phyloP scores from a whole-genome alignment of 2,797 vertebrate genomes.

The Astyanax mexicanus region DNA sequence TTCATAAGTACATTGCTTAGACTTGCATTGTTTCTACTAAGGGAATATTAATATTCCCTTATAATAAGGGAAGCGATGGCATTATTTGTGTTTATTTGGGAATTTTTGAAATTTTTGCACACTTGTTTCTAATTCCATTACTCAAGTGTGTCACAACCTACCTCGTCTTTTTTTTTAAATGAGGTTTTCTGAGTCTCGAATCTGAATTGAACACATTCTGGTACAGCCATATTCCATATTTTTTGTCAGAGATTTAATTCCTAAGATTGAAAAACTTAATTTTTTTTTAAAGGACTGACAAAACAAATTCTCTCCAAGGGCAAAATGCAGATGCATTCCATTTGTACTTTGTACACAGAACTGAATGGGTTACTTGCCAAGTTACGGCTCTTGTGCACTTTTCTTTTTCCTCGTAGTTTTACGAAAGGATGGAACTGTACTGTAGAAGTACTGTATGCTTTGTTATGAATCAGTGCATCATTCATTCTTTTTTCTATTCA shows the following conservation, averaged over 20 bases:
- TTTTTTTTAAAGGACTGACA: conserved; percentile 2
- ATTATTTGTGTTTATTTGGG: conserved; percentile 2
- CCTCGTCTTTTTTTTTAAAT: conserved; percentile 49
- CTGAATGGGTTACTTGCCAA: neutral
- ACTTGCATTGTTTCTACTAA: conserved; percentile 2
- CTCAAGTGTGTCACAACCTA: conserved; percentile 49
- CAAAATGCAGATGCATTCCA: conserved; percentile 19
- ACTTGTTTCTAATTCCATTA: conserved; percentile 10
- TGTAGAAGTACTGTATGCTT: neutral
- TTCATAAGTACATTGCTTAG: neutral
- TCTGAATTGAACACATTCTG: conserved; percentile 27
- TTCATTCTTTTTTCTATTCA: no score
- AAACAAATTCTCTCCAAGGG: neutral
- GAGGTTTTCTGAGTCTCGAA: conserved; percentile 35
- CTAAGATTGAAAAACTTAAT: neutral
- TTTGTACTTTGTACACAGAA: conserved; percentile 13
- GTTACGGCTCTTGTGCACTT: neutral
- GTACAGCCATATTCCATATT: conserved; percentile 21
- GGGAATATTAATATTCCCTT: no score
- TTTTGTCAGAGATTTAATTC: neutral
- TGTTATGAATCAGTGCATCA: no score
- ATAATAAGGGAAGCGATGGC: conserved; percentile 38
- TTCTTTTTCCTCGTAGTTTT: neutral
- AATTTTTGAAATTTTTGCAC: conserved; percentile 16
- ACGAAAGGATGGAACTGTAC: neutral